A percentile compares a stretch with the other conserved stretches of the same genome.
Evolutionary conservation across 2,113 vertebrate species (phyloP).

Genomic region (Xyliphius kryptos): DNA sequence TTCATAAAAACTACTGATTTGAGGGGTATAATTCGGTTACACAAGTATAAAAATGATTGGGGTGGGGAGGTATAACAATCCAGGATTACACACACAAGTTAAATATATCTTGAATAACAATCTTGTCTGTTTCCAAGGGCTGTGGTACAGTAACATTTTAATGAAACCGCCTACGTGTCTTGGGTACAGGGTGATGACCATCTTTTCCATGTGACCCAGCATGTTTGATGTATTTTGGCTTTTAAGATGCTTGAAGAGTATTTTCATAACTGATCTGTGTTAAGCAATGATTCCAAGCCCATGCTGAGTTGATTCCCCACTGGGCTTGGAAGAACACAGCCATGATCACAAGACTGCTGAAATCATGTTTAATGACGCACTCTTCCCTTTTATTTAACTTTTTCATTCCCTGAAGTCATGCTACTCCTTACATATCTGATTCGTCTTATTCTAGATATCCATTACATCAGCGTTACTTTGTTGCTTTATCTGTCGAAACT

Average conservation of each 20-base stretch:
- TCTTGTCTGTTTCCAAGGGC: conserved; percentile 7
- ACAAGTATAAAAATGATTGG: no score
- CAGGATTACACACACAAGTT: neutral
- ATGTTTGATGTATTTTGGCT: conserved; percentile 25
- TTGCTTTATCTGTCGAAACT: neutral
- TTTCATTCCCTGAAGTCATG: neutral
- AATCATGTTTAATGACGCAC: neutral
- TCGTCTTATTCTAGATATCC: neutral
- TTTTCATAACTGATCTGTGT: neutral
- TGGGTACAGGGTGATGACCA: conserved; percentile 22
- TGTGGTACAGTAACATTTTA: conserved; percentile 21
- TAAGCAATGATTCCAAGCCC: neutral
- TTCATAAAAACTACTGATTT: no score
- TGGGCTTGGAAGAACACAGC: neutral
- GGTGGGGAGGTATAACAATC: neutral
- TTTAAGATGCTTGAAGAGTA: neutral
- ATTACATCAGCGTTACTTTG: neutral
- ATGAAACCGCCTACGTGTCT: conserved; percentile 35
- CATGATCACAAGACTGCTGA: neutral
- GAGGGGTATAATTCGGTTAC: no score
- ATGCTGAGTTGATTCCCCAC: neutral
- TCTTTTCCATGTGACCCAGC: conserved; percentile 28
- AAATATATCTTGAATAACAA: conserved; percentile 2
- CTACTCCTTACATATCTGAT: neutral
- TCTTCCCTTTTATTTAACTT: neutral